These are phyloP conservation scores for Zygogramma bicolorata DNA, from an alignment of 2,888 invertebrate genomes.

Conservation along the genomic window DNA sequence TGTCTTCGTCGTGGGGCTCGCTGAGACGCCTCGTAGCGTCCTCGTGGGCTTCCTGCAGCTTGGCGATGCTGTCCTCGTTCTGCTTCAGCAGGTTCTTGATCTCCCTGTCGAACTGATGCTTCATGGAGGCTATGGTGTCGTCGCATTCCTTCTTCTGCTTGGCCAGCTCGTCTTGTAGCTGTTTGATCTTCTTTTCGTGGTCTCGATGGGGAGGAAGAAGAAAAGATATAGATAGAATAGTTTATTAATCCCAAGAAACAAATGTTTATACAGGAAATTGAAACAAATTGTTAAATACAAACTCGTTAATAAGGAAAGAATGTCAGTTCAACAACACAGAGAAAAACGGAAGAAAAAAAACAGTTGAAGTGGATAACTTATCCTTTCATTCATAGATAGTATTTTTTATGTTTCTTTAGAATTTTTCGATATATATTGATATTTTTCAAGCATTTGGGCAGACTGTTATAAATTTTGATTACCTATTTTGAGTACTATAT, in stretches of 20 bases:
- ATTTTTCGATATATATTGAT: no score
- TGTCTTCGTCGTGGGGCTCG: slow-evolving; percentile 69
- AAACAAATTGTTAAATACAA: background rate
- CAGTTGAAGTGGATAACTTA: no score
- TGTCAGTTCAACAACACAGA: no score
- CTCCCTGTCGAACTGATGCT: slow-evolving; percentile 69
- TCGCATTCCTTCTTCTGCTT: slow-evolving; percentile 55
- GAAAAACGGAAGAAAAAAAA: no score
- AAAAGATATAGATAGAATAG: background rate
- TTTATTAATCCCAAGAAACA: no score
- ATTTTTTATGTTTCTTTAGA: no score
- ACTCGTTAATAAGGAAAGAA: background rate
- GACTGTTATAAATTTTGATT: no score
- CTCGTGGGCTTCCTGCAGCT: slow-evolving; percentile 70
- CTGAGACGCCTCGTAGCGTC: slow-evolving; percentile 68
- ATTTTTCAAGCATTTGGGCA: no score
- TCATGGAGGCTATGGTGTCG: slow-evolving; percentile 57
- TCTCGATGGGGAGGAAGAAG: background rate
- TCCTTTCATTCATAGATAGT: no score
- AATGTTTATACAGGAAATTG: no score
- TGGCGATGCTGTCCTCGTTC: slow-evolving; percentile 70
- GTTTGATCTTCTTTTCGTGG: slow-evolving; percentile 34
- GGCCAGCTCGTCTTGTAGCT: slow-evolving; percentile 34
- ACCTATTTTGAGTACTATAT: no score
- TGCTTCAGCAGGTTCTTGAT: slow-evolving; percentile 69